Base-by-base conservation (phyloP, 2,888 invertebrate species). In the Chaetoderma sp. region DNA sequence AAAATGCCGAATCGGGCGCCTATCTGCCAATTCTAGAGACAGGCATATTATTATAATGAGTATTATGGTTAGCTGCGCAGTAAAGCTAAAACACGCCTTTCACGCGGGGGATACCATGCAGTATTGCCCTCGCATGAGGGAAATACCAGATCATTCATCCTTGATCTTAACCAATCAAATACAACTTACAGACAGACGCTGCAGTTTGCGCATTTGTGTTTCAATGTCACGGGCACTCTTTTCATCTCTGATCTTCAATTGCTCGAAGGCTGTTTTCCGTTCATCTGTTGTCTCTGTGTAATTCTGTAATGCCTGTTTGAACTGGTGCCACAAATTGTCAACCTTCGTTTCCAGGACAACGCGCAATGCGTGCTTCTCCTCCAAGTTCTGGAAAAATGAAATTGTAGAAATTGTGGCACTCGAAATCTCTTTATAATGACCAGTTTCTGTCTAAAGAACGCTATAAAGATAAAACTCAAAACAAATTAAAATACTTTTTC, bases 241-340 rank as follows among this genome's bases (percentile, higher is more conserved):
- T 54, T 85, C 85, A 72, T 87, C 87, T 69, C 85, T 86, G 18
- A 73, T 65, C 66, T 86, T 86, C 25, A 85, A 75, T 4, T 79
- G 78, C 62, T 86, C 85, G 73, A 86, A 87, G 30, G 81, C 79
- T 18, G 74, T 79, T 65, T 85, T 83, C 32, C 86, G 72, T 49
- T 87, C 86, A 61, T 83, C 82, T 4, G 86, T 87, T 4, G 84
- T 82, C 44, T 83, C 83, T 60, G 84, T 81, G 69, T 87, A 87
- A 65, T 80, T 81, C 57, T 82, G 80, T 49, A 83, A 68, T 1
- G 86, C 85, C 30, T 75, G 72, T 42, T 79, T 74, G 68, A 86
- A 86, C 74, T 84, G 79, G 36, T 76, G 75, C 85, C 85, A 85
- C 32, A 86, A 71, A 21, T 83, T 77, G 57, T 87, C 83, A 16